These are phyloP conservation scores for Synergus laeviventris DNA, from an alignment of 2,888 invertebrate species.

Conservation along the genomic window DNA sequence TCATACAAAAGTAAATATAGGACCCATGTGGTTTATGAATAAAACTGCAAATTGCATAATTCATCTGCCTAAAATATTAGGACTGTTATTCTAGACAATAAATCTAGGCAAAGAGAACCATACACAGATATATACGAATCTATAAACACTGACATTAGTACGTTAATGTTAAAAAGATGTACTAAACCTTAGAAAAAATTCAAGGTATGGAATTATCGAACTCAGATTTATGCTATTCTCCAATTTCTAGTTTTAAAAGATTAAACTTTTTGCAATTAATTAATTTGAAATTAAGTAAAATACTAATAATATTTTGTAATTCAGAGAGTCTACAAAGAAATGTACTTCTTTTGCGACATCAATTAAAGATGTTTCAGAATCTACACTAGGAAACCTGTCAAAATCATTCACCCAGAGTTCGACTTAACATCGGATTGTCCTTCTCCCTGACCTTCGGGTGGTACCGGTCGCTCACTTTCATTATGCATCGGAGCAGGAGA, in stretches of 20 bases:
- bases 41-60: not conserved
- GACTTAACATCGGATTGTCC: conserved; percentile 69
- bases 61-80: not conserved
- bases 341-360: too few species aligned
- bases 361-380: not conserved
- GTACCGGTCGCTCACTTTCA: conserved; percentile 65
- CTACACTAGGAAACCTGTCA: not conserved
- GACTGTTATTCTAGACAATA: not conserved
- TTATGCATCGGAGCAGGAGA: conserved; percentile 67
- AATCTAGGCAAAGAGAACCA: not conserved
- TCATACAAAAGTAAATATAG: not conserved
- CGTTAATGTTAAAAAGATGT: not conserved
- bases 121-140: not conserved
- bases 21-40: not conserved
- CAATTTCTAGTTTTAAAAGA: too few species aligned
- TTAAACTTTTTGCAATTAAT: not conserved
- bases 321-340: too few species aligned
- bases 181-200: too few species aligned
- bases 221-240: too few species aligned
- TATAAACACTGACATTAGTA: not conserved
- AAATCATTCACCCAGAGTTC: conserved; percentile 63
- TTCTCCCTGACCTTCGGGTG: conserved; percentile 67
- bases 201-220: too few species aligned
- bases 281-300: not conserved
- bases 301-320: too few species aligned